Evolutionary conservation across 1,140 invertebrate genomes (phyloP), one percentile per base, ranked within the genome.

Genomic region (Druon quercuslanigerum): DNA sequence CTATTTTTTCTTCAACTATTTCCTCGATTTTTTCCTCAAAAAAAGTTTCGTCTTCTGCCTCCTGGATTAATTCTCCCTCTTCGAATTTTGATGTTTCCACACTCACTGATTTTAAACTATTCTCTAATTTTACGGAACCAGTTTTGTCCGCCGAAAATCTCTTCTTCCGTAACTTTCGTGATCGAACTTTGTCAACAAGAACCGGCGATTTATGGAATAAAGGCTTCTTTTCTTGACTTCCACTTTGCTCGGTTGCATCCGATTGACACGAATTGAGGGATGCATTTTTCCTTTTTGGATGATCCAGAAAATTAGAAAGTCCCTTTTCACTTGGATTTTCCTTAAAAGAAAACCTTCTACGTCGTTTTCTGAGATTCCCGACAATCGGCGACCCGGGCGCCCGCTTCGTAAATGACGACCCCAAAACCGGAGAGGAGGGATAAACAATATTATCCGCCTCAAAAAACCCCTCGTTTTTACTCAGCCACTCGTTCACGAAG

Each of bases 61-160:
- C 56, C 25, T 81, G 77, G 13, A 81, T 79, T 50, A 78, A 52
- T 7, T 25, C 75, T 77, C 17, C 71, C 74, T 17, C 40, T 1
- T 46, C 0, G 13, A 46, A 40, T 40, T 50, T 74, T 4, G n/a
- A 3, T 13, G 11, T 74, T 51, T 46, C 8, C 40, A 33, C 20
- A 16, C 51, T 50, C 0, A 12, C 14, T 7, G 52, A 19, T 16
- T 70, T 60, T 5, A 74, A 66, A 13, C 9, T 79, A 74, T 14
- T 17, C 52, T 52, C 71, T n/a, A 25, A 7, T 56, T 9, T 40
- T 52, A 2, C 0, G 33, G 14, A 40, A 14, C 40, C 25, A n/a
- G 33, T 66, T 7, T 33, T 66, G 46, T 16, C 13, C 13, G 6
- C 3, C 12, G 57, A 20, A 8, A 40, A 4, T 5, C 16, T 66